Conservation (phyloP, 2,888 invertebrate species). For the Embidobia sp. region DNA sequence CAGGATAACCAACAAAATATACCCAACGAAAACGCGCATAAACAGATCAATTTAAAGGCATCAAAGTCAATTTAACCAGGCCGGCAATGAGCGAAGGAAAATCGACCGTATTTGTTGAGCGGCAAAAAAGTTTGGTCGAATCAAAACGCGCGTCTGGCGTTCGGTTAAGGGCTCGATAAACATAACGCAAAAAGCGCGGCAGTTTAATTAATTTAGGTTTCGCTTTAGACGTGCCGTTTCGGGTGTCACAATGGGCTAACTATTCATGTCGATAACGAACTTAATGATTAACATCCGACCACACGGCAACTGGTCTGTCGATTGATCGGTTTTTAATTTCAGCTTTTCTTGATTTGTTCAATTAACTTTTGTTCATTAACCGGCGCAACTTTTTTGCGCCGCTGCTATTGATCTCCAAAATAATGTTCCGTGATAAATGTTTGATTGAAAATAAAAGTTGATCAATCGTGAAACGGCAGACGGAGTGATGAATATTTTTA, state of each 20-base stretch:
- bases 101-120: slow-evolving; percentile 11
- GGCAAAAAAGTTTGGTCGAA: background rate
- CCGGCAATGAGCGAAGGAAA: background rate
- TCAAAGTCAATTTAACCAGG: slow-evolving; percentile 20
- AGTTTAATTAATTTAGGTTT: slow-evolving; percentile 25
- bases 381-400: background rate
- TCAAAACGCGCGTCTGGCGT: slow-evolving; percentile 6
- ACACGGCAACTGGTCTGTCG: background rate
- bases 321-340: no score
- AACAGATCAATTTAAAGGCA: slow-evolving; percentile 17
- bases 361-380: slow-evolving; percentile 2
- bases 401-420: no score
- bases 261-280: slow-evolving; percentile 11
- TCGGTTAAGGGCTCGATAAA: slow-evolving; percentile 14
- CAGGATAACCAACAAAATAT: slow-evolving; percentile 4
- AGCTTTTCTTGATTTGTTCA: background rate
- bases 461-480: no score
- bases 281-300: slow-evolving; percentile 3
- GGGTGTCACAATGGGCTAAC: slow-evolving; percentile 13
- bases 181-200: slow-evolving; percentile 26
- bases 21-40: background rate
- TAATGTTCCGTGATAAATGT: no score
- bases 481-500: no score
- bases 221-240: slow-evolving; percentile 14
- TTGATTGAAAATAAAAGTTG: no score